phyloP scores from a whole-genome alignment of 2,888 invertebrate species.

The Tenthredo amoena region DNA sequence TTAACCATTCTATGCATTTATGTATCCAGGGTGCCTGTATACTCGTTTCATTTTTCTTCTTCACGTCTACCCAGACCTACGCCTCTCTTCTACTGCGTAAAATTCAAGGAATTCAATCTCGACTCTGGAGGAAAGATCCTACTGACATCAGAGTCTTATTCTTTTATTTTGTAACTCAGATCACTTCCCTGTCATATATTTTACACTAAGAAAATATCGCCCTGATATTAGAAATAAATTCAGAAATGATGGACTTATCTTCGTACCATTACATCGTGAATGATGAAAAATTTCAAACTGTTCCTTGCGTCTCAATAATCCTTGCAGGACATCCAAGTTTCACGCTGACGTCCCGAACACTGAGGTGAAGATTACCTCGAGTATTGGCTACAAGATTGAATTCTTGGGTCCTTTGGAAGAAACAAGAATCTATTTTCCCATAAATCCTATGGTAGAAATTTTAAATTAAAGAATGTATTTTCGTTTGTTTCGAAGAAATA shows the following conservation, averaged over 20 bases:
- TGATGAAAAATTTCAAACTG: neutral
- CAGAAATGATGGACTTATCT: neutral
- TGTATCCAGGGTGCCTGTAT: conserved; percentile 29
- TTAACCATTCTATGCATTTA: conserved; percentile 27
- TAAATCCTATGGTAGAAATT: neutral
- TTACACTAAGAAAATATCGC: too few species aligned
- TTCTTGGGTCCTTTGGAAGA: neutral
- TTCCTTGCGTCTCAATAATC: neutral
- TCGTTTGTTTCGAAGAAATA: neutral
- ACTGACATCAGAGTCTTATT: neutral
- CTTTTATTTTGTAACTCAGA: neutral
- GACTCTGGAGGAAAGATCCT: neutral
- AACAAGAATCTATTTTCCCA: neutral
- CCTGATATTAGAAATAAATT: neutral
- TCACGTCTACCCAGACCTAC: neutral
- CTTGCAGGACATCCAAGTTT: neutral
- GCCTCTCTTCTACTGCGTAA: neutral
- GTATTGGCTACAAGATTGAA: neutral
- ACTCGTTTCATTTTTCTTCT: neutral
- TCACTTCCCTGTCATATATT: neutral
- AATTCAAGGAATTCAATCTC: conserved; percentile 18
- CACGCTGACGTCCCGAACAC: neutral
- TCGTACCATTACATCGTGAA: neutral
- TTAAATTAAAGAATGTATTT: neutral
- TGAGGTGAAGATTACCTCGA: neutral